Evolutionary conservation across 92 coral and sea anemone species (phyloP).

Genomic region (Parazoanthus swiftii): DNA sequence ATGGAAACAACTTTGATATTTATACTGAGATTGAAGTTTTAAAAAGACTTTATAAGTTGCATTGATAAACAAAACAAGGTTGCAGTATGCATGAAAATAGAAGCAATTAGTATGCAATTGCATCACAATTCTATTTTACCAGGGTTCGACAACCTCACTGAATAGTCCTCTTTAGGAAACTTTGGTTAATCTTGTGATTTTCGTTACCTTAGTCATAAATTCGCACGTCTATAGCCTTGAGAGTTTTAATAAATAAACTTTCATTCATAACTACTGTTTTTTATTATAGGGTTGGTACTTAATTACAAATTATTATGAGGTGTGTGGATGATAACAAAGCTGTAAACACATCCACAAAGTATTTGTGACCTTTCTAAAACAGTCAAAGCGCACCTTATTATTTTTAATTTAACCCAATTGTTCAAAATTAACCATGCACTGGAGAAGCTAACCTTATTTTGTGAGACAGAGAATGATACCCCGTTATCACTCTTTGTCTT

Average conservation of each 20-base stretch:
- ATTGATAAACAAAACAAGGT: background rate
- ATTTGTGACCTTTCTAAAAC: background rate
- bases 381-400: background rate
- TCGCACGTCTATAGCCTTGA: too few species aligned
- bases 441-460: background rate
- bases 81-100: background rate
- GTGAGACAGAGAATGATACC: background rate
- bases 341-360: background rate
- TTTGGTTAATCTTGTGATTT: background rate
- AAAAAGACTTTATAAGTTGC: background rate
- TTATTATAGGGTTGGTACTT: background rate
- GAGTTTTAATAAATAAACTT: too few species aligned
- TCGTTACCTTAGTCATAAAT: background rate
- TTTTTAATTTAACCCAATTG: background rate
- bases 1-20: too few species aligned
- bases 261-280: too few species aligned
- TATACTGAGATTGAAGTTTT: background rate
- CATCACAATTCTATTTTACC: too few species aligned
- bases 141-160: too few species aligned
- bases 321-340: background rate
- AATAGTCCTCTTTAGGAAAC: too few species aligned
- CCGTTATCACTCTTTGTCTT: constrained; percentile 15
- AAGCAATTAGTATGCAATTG: background rate
- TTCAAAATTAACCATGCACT: background rate
- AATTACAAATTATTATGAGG: background rate